These are phyloP conservation scores for Drosophila subsilvestris DNA, from an alignment of 2,888 invertebrate genomes.

Conservation along the genomic window DNA sequence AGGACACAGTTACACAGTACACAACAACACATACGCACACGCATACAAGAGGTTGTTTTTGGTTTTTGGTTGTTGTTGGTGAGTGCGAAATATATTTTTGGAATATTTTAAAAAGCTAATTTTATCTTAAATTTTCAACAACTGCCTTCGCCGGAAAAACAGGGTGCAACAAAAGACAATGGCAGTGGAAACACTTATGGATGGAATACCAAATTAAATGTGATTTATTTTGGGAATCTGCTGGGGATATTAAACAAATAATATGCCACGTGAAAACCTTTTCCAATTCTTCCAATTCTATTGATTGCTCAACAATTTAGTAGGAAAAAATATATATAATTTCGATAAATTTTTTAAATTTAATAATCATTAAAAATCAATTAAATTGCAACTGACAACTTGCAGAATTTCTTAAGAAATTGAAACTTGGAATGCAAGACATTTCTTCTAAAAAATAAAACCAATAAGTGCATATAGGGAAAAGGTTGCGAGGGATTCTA, in stretches of 20 bases:
- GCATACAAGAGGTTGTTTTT: constrained; percentile 1
- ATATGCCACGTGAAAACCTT: no score
- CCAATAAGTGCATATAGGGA: neutral
- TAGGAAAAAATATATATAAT: neutral
- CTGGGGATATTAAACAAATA: neutral
- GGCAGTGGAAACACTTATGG: neutral
- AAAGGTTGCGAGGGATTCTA: neutral
- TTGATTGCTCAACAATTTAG: neutral
- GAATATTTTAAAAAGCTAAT: constrained; percentile 5
- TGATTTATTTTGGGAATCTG: neutral
- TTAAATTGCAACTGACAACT: neutral
- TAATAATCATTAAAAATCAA: neutral
- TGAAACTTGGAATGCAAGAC: neutral
- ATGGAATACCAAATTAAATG: neutral
- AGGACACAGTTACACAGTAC: constrained; percentile 20
- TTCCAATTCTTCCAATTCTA: neutral
- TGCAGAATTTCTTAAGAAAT: neutral
- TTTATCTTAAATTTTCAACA: neutral
- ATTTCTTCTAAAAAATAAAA: neutral
- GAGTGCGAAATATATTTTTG: neutral
- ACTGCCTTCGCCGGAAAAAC: neutral
- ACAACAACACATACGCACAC: constrained; percentile 27
- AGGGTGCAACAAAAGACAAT: constrained; percentile 20
- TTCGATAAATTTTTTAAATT: neutral
- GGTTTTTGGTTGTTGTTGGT: neutral